Base-by-base conservation (phyloP, 2,113 vertebrate species). In the Chlamydotis undulata region DNA sequence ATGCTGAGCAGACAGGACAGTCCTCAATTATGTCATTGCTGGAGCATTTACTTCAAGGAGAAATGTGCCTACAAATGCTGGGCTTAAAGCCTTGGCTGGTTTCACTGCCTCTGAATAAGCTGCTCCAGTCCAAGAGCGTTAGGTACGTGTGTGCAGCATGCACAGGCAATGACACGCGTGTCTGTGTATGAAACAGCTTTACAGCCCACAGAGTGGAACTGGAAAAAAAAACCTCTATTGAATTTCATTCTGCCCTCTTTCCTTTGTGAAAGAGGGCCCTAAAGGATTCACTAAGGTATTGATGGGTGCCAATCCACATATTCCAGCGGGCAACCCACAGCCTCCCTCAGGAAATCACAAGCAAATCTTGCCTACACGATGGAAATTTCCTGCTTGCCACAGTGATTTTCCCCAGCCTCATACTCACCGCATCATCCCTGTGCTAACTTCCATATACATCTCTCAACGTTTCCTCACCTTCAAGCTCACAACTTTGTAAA, bases 1-100 rank as follows among this genome's bases (percentile, higher is more conserved):
- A 39, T 73, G 91, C 82, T 90, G 78, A 92, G 83, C 94, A 96
- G 79, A 82, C 52, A 83, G 56, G 93, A 86, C 63, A 78, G 79
- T 89, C 87, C 84, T 93, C 94, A 83, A 92, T 94, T 94, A 96
- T 92, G 84, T 94, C 88, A 94, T 93, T 89, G 70, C 79, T 83
- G 70, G 87, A 96, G 94, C 92, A 94, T 71, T 94, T 81, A 89
- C 84, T 94, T 78, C 86, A 87, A 92, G 96, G 93, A 85, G 89
- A 93, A 95, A 91, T 18, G 7, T 91, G 94, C 84, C 83, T 77
- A 78, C 53, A 57, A 39, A 59, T 29, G 57, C 78, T 59, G 78
- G 37, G 80, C n/a, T 92, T 87, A 76, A 81, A 90, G 63, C 64
- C 24, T 63, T 22, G 83, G 76, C 57, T 80, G 82, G 13, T 87